Percentiles rank a stretch among this genome's conserved stretches.
phyloP scores from a whole-genome alignment of 2,888 invertebrate genomes.

The Ochropacha duplaris region DNA sequence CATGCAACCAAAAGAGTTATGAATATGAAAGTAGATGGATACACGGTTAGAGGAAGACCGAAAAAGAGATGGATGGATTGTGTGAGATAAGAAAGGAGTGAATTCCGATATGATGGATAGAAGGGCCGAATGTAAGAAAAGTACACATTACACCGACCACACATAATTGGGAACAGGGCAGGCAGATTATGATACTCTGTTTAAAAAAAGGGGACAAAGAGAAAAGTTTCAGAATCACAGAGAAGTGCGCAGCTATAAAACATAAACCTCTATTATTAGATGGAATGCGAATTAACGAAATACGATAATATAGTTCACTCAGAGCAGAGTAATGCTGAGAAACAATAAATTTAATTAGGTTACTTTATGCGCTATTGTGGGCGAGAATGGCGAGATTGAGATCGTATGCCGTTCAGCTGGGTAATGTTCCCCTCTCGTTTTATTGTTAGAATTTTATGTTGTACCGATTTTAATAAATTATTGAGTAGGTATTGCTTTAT shows the following conservation, averaged over 20 bases:
- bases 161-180: too few relatives aligned
- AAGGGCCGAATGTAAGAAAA: too few relatives aligned
- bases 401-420: background rate
- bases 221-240: background rate
- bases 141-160: too few relatives aligned
- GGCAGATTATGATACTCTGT: too few relatives aligned
- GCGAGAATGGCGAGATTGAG: slow-evolving; percentile 12
- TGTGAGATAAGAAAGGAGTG: too few relatives aligned
- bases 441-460: background rate
- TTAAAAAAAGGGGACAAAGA: background rate
- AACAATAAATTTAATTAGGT: slow-evolving; percentile 31
- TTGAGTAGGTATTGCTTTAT: background rate
- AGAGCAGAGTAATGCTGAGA: slow-evolving; percentile 9
- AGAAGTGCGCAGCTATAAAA: background rate
- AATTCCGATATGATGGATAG: too few relatives aligned
- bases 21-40: too few relatives aligned
- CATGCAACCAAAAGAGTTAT: too few relatives aligned
- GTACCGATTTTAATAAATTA: background rate
- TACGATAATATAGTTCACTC: slow-evolving; percentile 1
- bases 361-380: slow-evolving; percentile 28
- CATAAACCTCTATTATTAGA: slow-evolving; percentile 9
- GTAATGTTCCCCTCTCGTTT: background rate
- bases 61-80: too few relatives aligned
- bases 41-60: too few relatives aligned
- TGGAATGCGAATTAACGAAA: slow-evolving; percentile 12